These are phyloP conservation scores for Andricus curvator DNA, from an alignment of 2,888 invertebrate genomes.

Conservation along the genomic window DNA sequence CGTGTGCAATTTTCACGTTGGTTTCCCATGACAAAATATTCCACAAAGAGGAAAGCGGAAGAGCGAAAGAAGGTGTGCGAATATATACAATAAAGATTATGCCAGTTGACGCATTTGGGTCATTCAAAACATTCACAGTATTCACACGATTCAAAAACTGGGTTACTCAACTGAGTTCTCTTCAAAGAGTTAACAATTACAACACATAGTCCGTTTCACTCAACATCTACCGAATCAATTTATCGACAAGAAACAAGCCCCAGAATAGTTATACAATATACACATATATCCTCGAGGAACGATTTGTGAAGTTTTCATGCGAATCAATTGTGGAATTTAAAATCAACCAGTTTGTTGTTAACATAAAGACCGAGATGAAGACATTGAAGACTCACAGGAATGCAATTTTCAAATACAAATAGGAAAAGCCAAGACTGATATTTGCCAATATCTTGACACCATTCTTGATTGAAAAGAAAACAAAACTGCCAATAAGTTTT, in stretches of 20 bases:
- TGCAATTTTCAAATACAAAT: background rate
- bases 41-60: constrained; percentile 16
- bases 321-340: background rate
- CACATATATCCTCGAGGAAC: background rate
- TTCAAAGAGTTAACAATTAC: constrained; percentile 20
- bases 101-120: constrained; percentile 12
- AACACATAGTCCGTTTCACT: background rate
- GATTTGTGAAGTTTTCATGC: background rate
- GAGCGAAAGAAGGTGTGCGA: constrained; percentile 31
- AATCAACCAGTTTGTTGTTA: background rate
- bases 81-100: constrained; percentile 23
- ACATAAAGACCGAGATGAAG: background rate
- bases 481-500: background rate
- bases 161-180: constrained; percentile 15
- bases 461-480: constrained; percentile 20
- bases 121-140: constrained; percentile 17
- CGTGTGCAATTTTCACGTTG: constrained; percentile 13
- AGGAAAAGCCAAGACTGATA: background rate
- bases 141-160: constrained; percentile 37
- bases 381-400: background rate
- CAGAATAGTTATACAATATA: background rate
- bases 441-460: constrained; percentile 17
- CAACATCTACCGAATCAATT: background rate
- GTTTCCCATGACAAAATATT: constrained; percentile 16
- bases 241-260: background rate